Conservation (phyloP, 1,140 invertebrate species). For the Panulirus ornatus region DNA sequence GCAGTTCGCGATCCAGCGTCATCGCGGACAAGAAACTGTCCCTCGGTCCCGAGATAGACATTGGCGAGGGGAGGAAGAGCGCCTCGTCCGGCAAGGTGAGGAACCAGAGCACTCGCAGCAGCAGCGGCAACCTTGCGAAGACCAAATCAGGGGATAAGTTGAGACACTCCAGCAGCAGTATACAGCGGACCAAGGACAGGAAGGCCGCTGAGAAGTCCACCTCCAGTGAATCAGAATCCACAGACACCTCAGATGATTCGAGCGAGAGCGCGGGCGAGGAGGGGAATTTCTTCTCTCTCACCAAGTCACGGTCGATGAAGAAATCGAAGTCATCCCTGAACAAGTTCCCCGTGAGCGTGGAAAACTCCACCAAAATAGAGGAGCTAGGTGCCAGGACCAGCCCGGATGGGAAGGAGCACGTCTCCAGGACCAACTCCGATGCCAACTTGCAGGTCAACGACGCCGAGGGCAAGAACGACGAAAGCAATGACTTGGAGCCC, state of each 20-base stretch:
- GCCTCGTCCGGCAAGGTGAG: not conserved
- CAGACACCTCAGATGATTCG: constrained; percentile 51
- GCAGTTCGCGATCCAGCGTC: constrained; percentile 56
- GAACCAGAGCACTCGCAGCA: constrained; percentile 13
- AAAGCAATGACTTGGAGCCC: constrained; percentile 34
- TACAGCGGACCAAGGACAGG: not conserved
- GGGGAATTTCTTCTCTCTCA: constrained; percentile 73
- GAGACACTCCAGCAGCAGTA: not conserved
- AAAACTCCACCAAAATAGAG: not conserved
- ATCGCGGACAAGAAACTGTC: constrained; percentile 62
- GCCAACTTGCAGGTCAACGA: constrained; percentile 1
- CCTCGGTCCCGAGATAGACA: constrained; percentile 72
- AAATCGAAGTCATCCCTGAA: constrained; percentile 63
- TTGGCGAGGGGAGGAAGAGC: constrained; percentile 48
- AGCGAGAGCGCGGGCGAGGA: constrained; percentile 74
- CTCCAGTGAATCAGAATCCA: constrained; percentile 39
- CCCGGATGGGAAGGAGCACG: constrained; percentile 60
- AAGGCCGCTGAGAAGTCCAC: constrained; percentile 3
- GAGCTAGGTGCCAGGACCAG: constrained; percentile 49
- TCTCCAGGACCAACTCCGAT: constrained; percentile 51
- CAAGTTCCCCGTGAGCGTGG: constrained; percentile 1
- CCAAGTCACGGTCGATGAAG: constrained; percentile 72
- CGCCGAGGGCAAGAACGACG: not conserved
- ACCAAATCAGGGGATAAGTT: constrained; percentile 17
- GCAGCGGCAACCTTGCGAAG: constrained; percentile 15